Conservation (phyloP, 2,888 invertebrate genomes). For the Orthosia gothica region DNA sequence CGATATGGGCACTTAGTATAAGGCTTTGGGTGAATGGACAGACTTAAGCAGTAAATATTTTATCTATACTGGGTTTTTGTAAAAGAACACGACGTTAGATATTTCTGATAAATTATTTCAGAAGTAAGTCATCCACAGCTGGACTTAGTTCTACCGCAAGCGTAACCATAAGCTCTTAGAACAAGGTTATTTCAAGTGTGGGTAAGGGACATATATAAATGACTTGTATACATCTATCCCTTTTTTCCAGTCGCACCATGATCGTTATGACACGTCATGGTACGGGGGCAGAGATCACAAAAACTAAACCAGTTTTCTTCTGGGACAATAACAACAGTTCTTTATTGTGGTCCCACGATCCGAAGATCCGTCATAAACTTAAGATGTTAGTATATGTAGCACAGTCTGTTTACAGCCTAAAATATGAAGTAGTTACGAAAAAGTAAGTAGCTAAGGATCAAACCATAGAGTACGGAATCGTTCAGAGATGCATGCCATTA, state of each 20-base stretch:
- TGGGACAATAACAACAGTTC: background rate
- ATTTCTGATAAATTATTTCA: too few species aligned
- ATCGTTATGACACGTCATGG: too few species aligned
- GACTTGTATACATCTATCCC: too few species aligned
- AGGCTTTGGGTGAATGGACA: background rate
- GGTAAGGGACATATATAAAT: too few species aligned
- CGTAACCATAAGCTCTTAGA: too few species aligned
- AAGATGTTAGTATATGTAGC: background rate
- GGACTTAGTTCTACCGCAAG: too few species aligned
- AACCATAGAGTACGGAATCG: background rate
- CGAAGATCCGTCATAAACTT: background rate
- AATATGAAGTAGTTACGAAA: slow-evolving; percentile 2
- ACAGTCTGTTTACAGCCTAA: slow-evolving; percentile 32
- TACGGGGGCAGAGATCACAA: background rate
- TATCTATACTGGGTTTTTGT: background rate
- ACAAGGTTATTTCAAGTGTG: too few species aligned
- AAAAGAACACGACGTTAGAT: too few species aligned
- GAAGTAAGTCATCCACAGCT: too few species aligned
- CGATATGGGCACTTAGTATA: slow-evolving; percentile 32
- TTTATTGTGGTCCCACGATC: background rate
- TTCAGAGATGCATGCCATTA: background rate
- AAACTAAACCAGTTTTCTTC: background rate
- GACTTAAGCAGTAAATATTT: slow-evolving; percentile 14
- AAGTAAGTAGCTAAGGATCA: slow-evolving; percentile 22
- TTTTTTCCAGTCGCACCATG: too few species aligned